Percentiles rank a stretch among this genome's conserved stretches.
Evolutionary conservation across 2,113 vertebrate species (phyloP).

Genomic region (Mystacornis crossleyi): DNA sequence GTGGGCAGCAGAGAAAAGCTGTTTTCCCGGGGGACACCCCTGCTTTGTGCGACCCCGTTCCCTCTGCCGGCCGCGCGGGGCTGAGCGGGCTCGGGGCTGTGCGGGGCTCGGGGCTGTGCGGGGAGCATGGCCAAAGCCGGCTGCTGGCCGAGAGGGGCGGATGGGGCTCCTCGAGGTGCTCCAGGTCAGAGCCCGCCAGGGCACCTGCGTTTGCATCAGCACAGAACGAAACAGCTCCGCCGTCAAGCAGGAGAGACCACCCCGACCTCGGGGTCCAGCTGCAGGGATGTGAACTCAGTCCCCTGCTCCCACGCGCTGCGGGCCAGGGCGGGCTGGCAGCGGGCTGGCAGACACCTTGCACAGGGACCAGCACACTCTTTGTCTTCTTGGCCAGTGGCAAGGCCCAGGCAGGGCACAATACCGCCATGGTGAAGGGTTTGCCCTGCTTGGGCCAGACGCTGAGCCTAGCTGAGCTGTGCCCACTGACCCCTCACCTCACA

Average conservation of each 20-base stretch:
- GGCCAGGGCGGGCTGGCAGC: neutral
- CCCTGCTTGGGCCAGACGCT: neutral
- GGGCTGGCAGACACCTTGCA: neutral
- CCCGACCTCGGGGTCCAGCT: rapidly evolving
- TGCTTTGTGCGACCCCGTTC: neutral
- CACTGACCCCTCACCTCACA: neutral
- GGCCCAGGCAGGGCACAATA: neutral
- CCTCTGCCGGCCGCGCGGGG: rapidly evolving
- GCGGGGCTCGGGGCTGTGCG: rapidly evolving
- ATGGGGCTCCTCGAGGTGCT: neutral
- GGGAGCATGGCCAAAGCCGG: rapidly evolving
- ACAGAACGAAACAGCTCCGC: neutral
- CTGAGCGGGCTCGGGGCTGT: no score
- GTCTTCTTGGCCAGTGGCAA: neutral
- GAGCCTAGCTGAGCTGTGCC: neutral
- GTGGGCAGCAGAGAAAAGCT: no score
- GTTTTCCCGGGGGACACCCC: neutral
- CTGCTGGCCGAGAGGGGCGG: neutral
- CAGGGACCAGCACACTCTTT: neutral
- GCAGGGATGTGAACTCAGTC: neutral
- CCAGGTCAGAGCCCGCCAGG: neutral
- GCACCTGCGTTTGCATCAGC: neutral
- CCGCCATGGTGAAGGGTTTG: neutral
- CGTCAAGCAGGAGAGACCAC: neutral
- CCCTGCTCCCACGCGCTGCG: rapidly evolving